Percentiles rank a stretch among this genome's conserved stretches.
These are phyloP conservation scores for Erithacus rubecula DNA, from an alignment of 2,797 vertebrate genomes.

Conservation along the genomic window DNA sequence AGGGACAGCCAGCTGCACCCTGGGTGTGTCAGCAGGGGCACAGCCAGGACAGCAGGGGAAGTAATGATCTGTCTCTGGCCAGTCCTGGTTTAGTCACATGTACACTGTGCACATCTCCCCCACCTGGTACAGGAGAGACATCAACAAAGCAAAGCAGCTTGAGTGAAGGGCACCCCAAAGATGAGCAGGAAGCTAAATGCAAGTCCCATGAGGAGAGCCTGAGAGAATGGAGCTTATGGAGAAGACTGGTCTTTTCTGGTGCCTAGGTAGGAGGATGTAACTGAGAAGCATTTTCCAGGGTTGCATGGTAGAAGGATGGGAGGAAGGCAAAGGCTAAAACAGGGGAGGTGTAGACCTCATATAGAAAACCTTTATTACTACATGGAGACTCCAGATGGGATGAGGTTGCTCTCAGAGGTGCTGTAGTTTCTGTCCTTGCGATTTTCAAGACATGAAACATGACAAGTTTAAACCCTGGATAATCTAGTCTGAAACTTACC, in stretches of 20 bases:
- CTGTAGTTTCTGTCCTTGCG: neutral
- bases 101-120: neutral
- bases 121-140: neutral
- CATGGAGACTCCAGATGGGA: neutral
- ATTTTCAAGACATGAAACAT: neutral
- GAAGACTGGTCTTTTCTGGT: neutral
- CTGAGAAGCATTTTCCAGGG: neutral
- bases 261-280: neutral
- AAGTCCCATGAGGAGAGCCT: neutral
- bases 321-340: neutral
- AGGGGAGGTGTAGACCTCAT: neutral
- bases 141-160: neutral
- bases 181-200: rapidly evolving
- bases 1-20: neutral
- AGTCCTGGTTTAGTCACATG: neutral
- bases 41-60: neutral
- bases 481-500: neutral
- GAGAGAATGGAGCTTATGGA: neutral
- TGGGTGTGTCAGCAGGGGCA: neutral
- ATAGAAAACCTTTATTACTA: neutral
- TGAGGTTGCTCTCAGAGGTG: neutral
- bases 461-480: neutral
- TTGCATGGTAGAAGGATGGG: rapidly evolving
- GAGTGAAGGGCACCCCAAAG: rapidly evolving
- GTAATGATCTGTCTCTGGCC: neutral